Base-by-base conservation (phyloP, 2,113 vertebrate genomes). In the Phalacrocorax carbo region DNA sequence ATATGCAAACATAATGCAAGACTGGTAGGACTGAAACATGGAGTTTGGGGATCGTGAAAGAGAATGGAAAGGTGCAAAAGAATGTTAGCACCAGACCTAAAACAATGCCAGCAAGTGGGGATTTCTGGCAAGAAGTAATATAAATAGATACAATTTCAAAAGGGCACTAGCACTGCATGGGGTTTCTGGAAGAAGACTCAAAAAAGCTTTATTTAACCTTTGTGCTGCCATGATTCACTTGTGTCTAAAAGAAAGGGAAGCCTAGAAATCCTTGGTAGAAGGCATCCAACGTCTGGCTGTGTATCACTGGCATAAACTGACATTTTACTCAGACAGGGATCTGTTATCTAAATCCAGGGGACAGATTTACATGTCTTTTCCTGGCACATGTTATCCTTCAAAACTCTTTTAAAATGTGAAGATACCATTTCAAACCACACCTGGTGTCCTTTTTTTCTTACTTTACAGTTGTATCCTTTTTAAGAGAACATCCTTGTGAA, bases 51-150 rank as follows among this genome's bases (percentile, higher is more conserved):
- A 76, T 64, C 3, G 1, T 25, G 13, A 83, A 69, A 61, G 34
- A 73, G n/a, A 87, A 85, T 7, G 30, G 19, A 49, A 80, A 42
- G 3, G 11, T 54, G 32, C 7, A 54, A 84, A 71, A 89, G 86
- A 21, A 9, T 15, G 9, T 19, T 52, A 76, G 13, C 16, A 44
- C 4, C 11, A 66, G 16, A 58, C 7, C 22, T 68, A 30, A 44
- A 51, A 76, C 76, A 22, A 42, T 15, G 2, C 0, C 0, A 82
- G 2, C 3, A 55, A 34, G 12, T 36, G 15, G 13, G 20, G 5
- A 64, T 84, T 91, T 94, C 32, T 75, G n/a, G 5, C 49, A 85
- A 69, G 60, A 82, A 49, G 4, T 51, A 40, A 29, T 6, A 18
- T 49, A 76, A 90, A 81, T 48, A 84, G 42, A 34, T 46, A 72